These are phyloP conservation scores for Barnardius zonarius DNA, from an alignment of 2,113 vertebrate genomes.

Conservation along the genomic window DNA sequence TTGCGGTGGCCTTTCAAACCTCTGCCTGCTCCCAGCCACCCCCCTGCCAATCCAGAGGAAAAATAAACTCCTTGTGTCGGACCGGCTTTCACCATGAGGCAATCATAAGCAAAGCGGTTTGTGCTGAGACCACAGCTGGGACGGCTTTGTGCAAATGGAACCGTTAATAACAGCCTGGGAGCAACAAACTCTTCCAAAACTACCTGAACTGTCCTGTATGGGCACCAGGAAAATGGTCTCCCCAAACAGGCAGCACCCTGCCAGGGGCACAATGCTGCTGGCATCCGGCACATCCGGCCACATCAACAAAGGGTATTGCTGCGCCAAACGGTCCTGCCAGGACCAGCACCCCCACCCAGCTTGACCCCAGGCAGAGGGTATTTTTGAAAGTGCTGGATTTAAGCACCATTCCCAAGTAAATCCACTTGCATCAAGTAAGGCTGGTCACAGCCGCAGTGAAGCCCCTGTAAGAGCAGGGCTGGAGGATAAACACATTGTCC, in stretches of 20 bases:
- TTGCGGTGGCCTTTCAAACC: background rate
- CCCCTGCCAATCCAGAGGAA: background rate
- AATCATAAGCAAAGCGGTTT: background rate
- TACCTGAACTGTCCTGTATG: background rate
- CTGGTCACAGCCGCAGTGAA: background rate
- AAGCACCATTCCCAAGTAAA: background rate
- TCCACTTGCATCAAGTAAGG: background rate
- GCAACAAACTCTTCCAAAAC: background rate
- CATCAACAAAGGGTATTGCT: background rate
- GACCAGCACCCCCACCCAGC: background rate
- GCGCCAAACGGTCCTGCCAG: background rate
- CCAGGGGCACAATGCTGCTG: accelerated
- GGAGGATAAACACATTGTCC: background rate
- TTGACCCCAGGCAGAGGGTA: background rate
- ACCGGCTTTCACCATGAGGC: constrained; percentile 21
- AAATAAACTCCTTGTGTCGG: constrained; percentile 31
- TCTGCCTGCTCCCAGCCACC: background rate
- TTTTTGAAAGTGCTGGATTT: background rate
- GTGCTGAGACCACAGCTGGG: constrained; percentile 8
- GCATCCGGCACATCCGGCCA: accelerated
- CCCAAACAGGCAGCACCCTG: accelerated
- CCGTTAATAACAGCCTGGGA: constrained; percentile 10
- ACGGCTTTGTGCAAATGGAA: background rate
- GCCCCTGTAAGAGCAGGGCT: background rate
- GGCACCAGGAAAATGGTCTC: accelerated